These are phyloP conservation scores for Echinometra lucunter DNA, from an alignment of 53 echinoderm and acorn worm species.

Conservation along the genomic window DNA sequence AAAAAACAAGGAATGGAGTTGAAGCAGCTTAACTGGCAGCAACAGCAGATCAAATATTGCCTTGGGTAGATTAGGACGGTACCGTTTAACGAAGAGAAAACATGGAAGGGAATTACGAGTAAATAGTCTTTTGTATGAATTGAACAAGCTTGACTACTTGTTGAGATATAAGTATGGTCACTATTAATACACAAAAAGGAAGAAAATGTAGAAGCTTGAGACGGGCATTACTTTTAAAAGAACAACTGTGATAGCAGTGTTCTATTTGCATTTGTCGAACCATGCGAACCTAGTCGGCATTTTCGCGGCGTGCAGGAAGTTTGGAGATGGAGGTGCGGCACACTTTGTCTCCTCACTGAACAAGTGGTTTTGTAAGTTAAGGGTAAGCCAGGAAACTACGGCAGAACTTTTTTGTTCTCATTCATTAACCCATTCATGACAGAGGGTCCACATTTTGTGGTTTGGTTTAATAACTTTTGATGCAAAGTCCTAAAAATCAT, in stretches of 20 bases:
- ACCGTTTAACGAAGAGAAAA: constrained; percentile 25
- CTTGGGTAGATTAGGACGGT: constrained; percentile 64
- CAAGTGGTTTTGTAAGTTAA: background rate
- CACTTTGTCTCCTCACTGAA: background rate
- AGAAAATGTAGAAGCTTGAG: background rate
- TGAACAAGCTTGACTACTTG: constrained; percentile 31
- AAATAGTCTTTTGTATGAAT: constrained; percentile 52
- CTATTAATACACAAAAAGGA: background rate
- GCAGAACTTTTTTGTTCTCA: too few relatives aligned
- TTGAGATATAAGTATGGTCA: constrained; percentile 45
- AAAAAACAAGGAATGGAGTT: background rate
- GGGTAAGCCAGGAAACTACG: too few relatives aligned
- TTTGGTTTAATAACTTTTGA: too few relatives aligned
- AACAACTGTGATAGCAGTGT: constrained; percentile 39
- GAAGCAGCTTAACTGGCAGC: constrained; percentile 58
- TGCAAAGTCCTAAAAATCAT: too few relatives aligned
- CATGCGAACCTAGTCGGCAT: background rate
- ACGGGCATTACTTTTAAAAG: constrained; percentile 9
- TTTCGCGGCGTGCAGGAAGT: background rate
- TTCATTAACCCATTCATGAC: too few relatives aligned
- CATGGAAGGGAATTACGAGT: constrained; percentile 62
- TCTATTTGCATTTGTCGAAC: background rate
- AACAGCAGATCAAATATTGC: constrained; percentile 71
- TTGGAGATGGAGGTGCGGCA: background rate
- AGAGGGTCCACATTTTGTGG: too few relatives aligned